Conservation (phyloP, 2,888 invertebrate genomes). For the Apodemia hepburni region DNA sequence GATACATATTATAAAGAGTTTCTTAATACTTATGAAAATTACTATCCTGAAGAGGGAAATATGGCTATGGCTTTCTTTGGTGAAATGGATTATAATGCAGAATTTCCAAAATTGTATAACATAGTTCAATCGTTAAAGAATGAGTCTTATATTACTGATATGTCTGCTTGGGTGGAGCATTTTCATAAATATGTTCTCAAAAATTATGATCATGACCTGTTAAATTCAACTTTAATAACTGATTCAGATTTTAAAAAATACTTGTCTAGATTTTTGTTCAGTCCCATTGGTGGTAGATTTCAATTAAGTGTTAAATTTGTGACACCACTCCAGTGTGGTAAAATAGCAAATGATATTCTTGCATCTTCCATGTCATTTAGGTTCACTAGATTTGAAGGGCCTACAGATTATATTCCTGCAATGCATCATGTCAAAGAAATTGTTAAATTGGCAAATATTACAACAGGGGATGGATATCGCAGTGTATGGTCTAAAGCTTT, state of each 20-base stretch:
- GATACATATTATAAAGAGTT: constrained; percentile 84
- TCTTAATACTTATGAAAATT: constrained; percentile 71
- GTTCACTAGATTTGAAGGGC: constrained; percentile 80
- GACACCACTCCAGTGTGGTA: constrained; percentile 81
- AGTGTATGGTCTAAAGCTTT: constrained; percentile 87
- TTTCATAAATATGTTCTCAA: constrained; percentile 81
- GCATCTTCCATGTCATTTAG: constrained; percentile 83
- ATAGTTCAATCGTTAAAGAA: constrained; percentile 75
- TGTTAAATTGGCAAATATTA: constrained; percentile 78
- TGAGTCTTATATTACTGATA: constrained; percentile 73
- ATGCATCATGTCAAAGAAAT: constrained; percentile 83
- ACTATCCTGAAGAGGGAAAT: constrained; percentile 84
- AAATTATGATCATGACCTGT: constrained; percentile 72
- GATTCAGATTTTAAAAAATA: constrained; percentile 80
- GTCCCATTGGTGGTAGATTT: constrained; percentile 84
- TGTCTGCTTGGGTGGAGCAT: constrained; percentile 83
- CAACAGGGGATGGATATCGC: constrained; percentile 80
- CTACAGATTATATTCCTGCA: constrained; percentile 85
- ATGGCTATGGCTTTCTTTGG: constrained; percentile 84
- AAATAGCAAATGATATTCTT: constrained; percentile 75
- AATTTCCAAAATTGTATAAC: constrained; percentile 79
- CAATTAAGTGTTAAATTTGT: constrained; percentile 84
- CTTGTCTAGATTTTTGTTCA: constrained; percentile 85
- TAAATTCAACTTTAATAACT: constrained; percentile 68
- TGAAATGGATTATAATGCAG: constrained; percentile 81